Evolutionary conservation across 2,888 invertebrate genomes (phyloP), one percentile per base, ranked within the genome.

Genomic region (Sepioteuthis lessoniana): DNA sequence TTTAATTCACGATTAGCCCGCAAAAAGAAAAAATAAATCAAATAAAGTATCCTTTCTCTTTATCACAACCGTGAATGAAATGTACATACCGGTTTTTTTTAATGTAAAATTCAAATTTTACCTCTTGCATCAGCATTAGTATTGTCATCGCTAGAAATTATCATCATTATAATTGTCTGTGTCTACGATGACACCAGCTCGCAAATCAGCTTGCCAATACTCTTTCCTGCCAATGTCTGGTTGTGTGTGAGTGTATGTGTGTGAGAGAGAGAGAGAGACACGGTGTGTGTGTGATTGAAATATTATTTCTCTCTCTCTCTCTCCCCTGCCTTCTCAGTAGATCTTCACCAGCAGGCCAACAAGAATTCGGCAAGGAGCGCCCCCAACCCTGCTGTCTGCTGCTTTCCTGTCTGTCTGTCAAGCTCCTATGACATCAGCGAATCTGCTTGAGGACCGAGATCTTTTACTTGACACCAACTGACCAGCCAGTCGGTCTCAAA

Each of bases 371-470:
- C 16, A 76, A 76, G 76, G 16, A 76, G 35, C 76, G n/a, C n/a
- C 76, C 60, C 76, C 76, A 35, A 76, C 76, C n/a, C 76, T 13
- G 76, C 76, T 76, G 76, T 76, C 76, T 76, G 76, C n/a, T n/a
- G 35, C 76, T 76, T 35, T n/a, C 35, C n/a, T 35, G n/a, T 19
- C 76, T 76, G 76, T 76, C 76, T 76, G 35, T 35, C 76, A 35
- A 76, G n/a, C 76, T 76, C n/a, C 76, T 76, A 76, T 76, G 76
- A 76, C 76, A 76, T 76, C 76, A 76, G 76, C 76, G 76, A 16
- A 76, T 76, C 76, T 76, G 76, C 76, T 76, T 31, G 76, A 76
- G 76, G 76, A 76, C n/a, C n/a, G 76, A 76, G 76, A 76, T 76
- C n/a, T 76, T 76, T 76, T n/a, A n/a, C 35, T 42, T n/a, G n/a